phyloP scores from a whole-genome alignment of 2,888 invertebrate genomes.

The Pachliopta kotzebuea region DNA sequence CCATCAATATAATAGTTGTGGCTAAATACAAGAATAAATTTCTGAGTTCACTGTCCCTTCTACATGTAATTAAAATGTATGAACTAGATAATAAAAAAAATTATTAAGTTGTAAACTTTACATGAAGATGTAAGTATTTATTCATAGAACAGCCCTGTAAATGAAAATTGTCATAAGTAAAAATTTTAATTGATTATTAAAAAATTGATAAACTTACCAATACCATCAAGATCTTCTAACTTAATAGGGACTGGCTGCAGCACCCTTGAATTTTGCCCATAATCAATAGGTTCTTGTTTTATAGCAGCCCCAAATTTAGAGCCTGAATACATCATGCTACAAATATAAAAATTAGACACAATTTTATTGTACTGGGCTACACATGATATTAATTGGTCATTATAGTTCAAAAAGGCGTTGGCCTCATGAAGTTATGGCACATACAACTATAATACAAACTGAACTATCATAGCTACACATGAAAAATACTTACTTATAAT shows the following conservation, averaged over 20 bases:
- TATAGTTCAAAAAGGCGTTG: no score
- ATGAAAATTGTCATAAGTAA: no score
- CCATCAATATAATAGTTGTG: no score
- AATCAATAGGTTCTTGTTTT: slow-evolving; percentile 64
- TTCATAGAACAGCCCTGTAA: no score
- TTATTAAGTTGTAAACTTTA: no score
- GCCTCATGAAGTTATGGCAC: neutral
- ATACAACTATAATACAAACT: neutral
- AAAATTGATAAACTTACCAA: slow-evolving; percentile 51
- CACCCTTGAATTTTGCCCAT: slow-evolving; percentile 47
- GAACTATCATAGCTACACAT: neutral
- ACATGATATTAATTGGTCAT: no score
- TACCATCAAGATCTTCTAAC: slow-evolving; percentile 73
- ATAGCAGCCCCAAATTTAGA: slow-evolving; percentile 54
- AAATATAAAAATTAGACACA: slow-evolving; percentile 6
- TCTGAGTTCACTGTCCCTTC: no score
- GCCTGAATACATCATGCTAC: slow-evolving; percentile 48
- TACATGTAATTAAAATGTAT: no score
- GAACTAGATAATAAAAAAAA: no score
- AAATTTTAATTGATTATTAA: neutral
- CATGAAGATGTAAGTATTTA: no score
- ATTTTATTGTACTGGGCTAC: neutral
- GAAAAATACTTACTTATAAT: slow-evolving; percentile 49
- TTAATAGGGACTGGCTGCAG: slow-evolving; percentile 69
- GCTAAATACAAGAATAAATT: no score